A percentile compares a stretch with the other conserved stretches of the same genome.
These are phyloP conservation scores for Orchesella flavescens DNA, from an alignment of 2,888 invertebrate genomes.

Conservation along the genomic window DNA sequence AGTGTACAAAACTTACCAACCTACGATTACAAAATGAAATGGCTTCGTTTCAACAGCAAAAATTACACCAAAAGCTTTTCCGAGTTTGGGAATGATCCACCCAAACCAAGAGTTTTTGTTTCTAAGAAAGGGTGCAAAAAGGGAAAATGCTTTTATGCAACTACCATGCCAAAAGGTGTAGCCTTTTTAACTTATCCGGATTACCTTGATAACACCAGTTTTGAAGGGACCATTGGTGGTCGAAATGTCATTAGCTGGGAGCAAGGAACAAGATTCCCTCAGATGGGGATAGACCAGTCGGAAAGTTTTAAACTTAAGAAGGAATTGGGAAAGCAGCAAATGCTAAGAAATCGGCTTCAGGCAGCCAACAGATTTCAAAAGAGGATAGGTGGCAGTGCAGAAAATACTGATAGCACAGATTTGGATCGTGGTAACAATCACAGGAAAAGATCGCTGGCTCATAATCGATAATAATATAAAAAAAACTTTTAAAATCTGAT, in stretches of 20 bases:
- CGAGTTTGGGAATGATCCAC: background rate
- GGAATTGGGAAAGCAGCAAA: constrained; percentile 32
- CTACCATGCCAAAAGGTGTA: constrained; percentile 33
- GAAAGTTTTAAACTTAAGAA: constrained; percentile 19
- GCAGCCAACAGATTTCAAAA: background rate
- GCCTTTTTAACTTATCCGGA: constrained; percentile 44
- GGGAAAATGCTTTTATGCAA: background rate
- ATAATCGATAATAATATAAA: too few species aligned
- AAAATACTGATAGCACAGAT: background rate
- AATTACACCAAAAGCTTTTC: background rate
- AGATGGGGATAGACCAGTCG: constrained; percentile 46
- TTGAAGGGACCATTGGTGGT: constrained; percentile 44
- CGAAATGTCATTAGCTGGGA: constrained; percentile 37
- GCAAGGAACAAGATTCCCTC: constrained; percentile 37
- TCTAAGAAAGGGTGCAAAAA: too few species aligned
- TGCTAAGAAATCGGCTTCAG: constrained; percentile 34
- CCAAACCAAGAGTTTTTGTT: background rate
- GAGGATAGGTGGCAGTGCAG: background rate
- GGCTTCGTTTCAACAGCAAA: background rate
- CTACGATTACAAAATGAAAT: background rate
- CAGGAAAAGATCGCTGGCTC: too few species aligned
- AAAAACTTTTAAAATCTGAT: too few species aligned
- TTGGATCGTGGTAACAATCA: background rate
- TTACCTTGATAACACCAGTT: constrained; percentile 29
- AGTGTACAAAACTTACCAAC: background rate